Conservation (phyloP, 2,888 invertebrate species). For the Salticus scenicus region DNA sequence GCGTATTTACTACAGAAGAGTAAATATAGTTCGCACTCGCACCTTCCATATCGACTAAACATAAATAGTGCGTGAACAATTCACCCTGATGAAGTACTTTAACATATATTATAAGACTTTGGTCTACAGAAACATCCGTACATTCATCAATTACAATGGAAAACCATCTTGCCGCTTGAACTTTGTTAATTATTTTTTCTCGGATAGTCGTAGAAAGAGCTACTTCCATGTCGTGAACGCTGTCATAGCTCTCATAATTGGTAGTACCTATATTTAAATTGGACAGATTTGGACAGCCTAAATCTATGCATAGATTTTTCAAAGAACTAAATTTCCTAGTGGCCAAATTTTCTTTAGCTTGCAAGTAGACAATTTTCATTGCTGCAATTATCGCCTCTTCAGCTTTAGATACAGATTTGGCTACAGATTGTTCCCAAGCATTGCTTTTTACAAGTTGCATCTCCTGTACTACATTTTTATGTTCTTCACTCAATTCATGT, state of each 20-base stretch:
- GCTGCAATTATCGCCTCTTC: neutral
- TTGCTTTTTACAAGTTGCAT: no score
- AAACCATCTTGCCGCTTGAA: constrained; percentile 1
- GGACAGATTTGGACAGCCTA: neutral
- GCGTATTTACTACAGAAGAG: neutral
- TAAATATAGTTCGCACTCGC: neutral
- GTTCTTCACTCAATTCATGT: no score
- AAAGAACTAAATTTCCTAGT: constrained; percentile 14
- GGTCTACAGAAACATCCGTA: neutral
- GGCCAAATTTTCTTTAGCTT: constrained; percentile 6
- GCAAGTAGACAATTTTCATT: neutral
- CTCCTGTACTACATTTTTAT: no score
- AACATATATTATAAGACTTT: no score
- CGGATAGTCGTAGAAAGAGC: neutral
- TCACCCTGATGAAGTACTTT: neutral
- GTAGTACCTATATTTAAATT: neutral
- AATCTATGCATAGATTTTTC: neutral
- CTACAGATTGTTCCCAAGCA: neutral
- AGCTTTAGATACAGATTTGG: no score
- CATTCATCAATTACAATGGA: constrained; percentile 20
- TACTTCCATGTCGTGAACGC: neutral
- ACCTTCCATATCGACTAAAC: constrained; percentile 2
- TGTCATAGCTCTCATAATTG: constrained; percentile 22
- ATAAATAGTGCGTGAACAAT: neutral
- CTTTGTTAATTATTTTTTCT: neutral